Conservation (phyloP, 2,113 vertebrate species). For the zebrafish (Danio rerio) region DNA sequence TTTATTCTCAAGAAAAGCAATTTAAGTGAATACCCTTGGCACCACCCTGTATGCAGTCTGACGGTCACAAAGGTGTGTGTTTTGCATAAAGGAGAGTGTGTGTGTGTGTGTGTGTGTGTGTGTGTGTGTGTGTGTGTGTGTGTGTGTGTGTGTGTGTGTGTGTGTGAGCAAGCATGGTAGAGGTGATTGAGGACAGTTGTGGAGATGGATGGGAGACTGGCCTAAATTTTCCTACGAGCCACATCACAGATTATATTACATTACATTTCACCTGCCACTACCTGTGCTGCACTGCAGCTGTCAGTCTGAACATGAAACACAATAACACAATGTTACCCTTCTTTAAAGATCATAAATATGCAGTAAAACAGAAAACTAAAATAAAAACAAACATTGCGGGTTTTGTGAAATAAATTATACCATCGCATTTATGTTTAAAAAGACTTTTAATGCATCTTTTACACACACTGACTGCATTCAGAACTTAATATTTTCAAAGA, state of each 20-base stretch:
- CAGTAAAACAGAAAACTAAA: not conserved
- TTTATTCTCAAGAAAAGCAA: conserved; percentile 72
- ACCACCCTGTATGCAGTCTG: conserved; percentile 43
- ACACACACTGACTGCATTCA: not conserved
- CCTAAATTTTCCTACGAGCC: conserved; percentile 31
- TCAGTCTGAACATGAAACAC: conserved; percentile 28
- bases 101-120: conserved; percentile 40
- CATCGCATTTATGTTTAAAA: not conserved
- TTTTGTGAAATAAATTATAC: not conserved
- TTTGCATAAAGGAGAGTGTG: conserved; percentile 62
- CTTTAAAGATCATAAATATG: not conserved
- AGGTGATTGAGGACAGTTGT: conserved; percentile 60
- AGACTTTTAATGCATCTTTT: not conserved
- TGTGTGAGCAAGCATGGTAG: conserved; percentile 46
- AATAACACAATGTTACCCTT: not conserved
- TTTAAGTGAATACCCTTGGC: conserved; percentile 75
- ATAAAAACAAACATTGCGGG: not conserved
- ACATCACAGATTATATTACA: conserved; percentile 49
- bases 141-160: conserved; percentile 47
- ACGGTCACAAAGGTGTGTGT: conserved; percentile 60
- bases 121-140: conserved; percentile 44
- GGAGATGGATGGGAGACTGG: conserved; percentile 32
- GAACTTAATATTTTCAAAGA: not conserved
- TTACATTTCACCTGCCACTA: conserved; percentile 46
- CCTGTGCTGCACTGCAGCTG: conserved; percentile 40